Conservation (phyloP, 1,140 invertebrate species). For the Lanistes nyassanus region DNA sequence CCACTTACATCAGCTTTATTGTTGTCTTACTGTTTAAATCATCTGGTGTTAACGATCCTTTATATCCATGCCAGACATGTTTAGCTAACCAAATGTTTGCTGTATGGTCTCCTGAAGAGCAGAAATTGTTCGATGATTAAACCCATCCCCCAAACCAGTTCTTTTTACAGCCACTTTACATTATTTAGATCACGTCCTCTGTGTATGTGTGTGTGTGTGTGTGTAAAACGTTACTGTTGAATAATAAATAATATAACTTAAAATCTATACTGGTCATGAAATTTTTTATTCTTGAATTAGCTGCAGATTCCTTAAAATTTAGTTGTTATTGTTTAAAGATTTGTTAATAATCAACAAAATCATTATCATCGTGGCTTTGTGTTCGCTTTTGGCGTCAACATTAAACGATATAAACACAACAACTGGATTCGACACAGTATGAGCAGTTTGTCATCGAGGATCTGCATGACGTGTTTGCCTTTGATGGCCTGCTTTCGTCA, state of each 20-base stretch:
- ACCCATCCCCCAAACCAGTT: no score
- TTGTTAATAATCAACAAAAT: conserved; percentile 68
- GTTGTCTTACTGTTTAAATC: no score
- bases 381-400: neutral
- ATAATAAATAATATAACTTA: neutral
- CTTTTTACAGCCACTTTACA: no score
- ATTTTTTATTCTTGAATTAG: conserved; percentile 68
- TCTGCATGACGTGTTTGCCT: conserved; percentile 82
- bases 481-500: conserved; percentile 87
- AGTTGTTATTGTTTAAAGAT: conserved; percentile 65
- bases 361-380: neutral
- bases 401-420: neutral
- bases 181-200: no score
- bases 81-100: no score
- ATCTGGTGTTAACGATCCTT: no score
- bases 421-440: conserved; percentile 43
- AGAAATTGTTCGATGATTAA: no score
- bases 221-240: neutral
- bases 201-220: conserved; percentile 7
- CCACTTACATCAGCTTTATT: neutral
- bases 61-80: no score
- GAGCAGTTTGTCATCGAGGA: conserved; percentile 84
- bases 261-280: neutral
- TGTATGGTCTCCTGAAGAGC: no score
- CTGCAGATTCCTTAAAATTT: conserved; percentile 70